Conservation (phyloP, 2,797 vertebrate genomes). For the Scomberomorus guttatus region DNA sequence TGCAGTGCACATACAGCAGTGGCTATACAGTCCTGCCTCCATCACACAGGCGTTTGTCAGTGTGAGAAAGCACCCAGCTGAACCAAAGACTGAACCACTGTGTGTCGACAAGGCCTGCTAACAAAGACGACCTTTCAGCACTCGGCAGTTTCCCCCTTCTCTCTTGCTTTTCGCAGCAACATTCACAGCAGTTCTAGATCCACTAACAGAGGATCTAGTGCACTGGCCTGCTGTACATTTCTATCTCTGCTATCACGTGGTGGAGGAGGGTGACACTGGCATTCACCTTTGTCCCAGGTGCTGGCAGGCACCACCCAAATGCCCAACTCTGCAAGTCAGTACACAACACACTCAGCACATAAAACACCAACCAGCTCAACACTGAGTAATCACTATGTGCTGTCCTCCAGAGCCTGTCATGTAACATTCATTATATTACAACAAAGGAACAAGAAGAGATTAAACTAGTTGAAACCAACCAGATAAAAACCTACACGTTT, state of each 20-base stretch:
- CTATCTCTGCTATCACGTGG: slow-evolving; percentile 54
- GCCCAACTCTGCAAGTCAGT: slow-evolving; percentile 9
- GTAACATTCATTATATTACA: slow-evolving; percentile 26
- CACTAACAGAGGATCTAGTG: slow-evolving; percentile 47
- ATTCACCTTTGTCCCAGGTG: slow-evolving; percentile 78
- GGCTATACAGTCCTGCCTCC: slow-evolving; percentile 65
- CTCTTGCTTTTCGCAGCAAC: slow-evolving; percentile 67
- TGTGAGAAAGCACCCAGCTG: slow-evolving; percentile 78
- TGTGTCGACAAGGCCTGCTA: slow-evolving; percentile 76
- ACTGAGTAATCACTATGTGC: slow-evolving; percentile 9
- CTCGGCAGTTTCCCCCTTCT: slow-evolving; percentile 62
- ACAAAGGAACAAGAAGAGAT: slow-evolving; percentile 14
- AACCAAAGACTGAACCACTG: slow-evolving; percentile 81
- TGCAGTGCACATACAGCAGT: slow-evolving; percentile 71
- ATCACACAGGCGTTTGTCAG: slow-evolving; percentile 79
- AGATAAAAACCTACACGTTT: slow-evolving; percentile 22
- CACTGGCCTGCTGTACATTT: slow-evolving; percentile 38
- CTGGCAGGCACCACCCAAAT: slow-evolving; percentile 48
- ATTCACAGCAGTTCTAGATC: slow-evolving; percentile 58
- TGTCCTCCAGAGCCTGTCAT: slow-evolving; percentile 3
- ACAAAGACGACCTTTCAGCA: slow-evolving; percentile 86
- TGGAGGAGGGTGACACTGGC: slow-evolving; percentile 57
- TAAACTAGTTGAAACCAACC: slow-evolving; percentile 28
- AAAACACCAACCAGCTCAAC: slow-evolving; percentile 24
- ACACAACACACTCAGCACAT: slow-evolving; percentile 44